A percentile compares a stretch with the other conserved stretches of the same genome.
Evolutionary conservation across 1,140 invertebrate genomes (phyloP).

Genomic region (Temnothorax longispinosus): DNA sequence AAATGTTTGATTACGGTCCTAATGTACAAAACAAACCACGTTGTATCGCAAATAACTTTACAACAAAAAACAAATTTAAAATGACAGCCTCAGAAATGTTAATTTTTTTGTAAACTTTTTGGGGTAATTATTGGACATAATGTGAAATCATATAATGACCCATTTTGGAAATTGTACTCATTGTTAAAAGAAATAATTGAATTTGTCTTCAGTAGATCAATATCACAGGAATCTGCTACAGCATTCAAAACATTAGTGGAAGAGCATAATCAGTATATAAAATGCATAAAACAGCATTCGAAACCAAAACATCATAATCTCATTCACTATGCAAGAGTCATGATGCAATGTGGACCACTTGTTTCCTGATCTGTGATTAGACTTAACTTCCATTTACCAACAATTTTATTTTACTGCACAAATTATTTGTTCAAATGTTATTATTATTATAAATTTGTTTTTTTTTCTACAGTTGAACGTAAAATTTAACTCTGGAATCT

Average conservation of each 20-base stretch:
- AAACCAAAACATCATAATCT: conserved; percentile 25
- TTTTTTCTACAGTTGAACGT: too few species aligned
- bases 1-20: conserved; percentile 9
- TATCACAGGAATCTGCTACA: neutral
- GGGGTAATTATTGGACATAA: neutral
- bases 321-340: neutral
- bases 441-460: too few species aligned
- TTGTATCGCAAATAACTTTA: neutral
- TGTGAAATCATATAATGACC: neutral
- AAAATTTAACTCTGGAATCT: too few species aligned
- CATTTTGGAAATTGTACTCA: conserved; percentile 11
- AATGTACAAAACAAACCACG: conserved; percentile 5
- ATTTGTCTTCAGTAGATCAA: neutral
- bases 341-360: conserved; percentile 18
- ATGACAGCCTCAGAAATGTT: conserved; percentile 1
- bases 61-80: conserved; percentile 2
- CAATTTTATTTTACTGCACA: too few species aligned
- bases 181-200: conserved; percentile 18
- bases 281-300: neutral
- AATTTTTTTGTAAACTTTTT: neutral
- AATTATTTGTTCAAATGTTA: too few species aligned
- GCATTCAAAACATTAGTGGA: neutral
- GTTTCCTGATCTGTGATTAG: neutral
- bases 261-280: neutral
- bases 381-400: neutral